Evolutionary conservation across 2,888 invertebrate species (phyloP).

Genomic region (Campopleginae sp.): DNA sequence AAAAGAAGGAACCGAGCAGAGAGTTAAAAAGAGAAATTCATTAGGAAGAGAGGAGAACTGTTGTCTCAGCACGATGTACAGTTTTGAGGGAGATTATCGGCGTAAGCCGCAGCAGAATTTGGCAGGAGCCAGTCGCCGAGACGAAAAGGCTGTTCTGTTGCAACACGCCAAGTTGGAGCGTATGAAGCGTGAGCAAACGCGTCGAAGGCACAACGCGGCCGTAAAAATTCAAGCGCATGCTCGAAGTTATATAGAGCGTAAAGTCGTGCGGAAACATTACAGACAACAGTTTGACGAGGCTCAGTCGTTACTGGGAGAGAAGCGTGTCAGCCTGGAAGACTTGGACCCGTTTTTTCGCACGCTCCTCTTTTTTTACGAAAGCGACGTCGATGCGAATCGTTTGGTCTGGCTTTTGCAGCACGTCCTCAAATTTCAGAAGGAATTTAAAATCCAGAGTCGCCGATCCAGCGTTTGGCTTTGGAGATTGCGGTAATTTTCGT

Average conservation of each 20-base stretch:
- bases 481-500: conserved; percentile 81
- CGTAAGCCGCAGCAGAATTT: conserved; percentile 95
- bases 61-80: conserved; percentile 84
- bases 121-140: conserved; percentile 92
- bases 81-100: conserved; percentile 96
- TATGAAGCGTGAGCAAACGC: conserved; percentile 93
- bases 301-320: conserved; percentile 84
- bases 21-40: neutral
- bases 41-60: neutral
- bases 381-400: conserved; percentile 88
- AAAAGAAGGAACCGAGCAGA: conserved; percentile 7
- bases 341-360: conserved; percentile 87
- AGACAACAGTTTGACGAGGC: conserved; percentile 89
- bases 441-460: conserved; percentile 79
- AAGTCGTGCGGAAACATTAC: conserved; percentile 88
- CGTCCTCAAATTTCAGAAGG: conserved; percentile 82
- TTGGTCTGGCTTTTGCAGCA: conserved; percentile 85
- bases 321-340: conserved; percentile 83
- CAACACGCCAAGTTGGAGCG: conserved; percentile 94
- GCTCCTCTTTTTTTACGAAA: conserved; percentile 92
- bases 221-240: conserved; percentile 93
- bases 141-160: conserved; percentile 90
- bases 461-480: conserved; percentile 83
- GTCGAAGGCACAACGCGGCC: conserved; percentile 90
- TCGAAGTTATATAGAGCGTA: conserved; percentile 90